phyloP scores from a whole-genome alignment of 2,888 invertebrate species.

The Drepana falcataria region DNA sequence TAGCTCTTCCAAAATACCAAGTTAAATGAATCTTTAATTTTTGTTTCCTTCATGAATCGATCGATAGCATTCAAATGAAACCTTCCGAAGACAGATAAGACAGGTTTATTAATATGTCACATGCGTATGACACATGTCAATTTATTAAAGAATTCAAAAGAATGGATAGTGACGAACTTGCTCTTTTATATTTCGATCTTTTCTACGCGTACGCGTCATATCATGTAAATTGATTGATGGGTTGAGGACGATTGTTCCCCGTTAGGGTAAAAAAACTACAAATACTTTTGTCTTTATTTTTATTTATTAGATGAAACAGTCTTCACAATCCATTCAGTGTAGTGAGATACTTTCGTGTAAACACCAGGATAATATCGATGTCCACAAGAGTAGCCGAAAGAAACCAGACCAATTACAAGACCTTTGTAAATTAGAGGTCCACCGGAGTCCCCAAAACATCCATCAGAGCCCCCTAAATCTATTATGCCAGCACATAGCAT shows the following conservation, averaged over 20 bases:
- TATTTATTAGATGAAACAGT: constrained; percentile 51
- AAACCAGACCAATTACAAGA: constrained; percentile 61
- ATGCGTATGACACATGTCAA: no score
- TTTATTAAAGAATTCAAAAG: no score
- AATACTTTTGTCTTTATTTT: constrained; percentile 7
- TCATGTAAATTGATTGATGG: no score
- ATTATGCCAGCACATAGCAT: constrained; percentile 66
- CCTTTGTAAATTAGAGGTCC: constrained; percentile 67
- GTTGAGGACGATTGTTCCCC: no score
- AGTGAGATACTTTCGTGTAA: constrained; percentile 64
- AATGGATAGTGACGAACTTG: no score
- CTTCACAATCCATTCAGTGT: constrained; percentile 62
- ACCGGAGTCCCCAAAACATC: constrained; percentile 68
- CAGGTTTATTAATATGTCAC: no score
- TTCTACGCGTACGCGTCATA: no score
- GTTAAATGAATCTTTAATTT: constrained; percentile 24
- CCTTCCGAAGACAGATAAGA: no score
- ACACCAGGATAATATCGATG: constrained; percentile 63
- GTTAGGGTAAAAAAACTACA: no score
- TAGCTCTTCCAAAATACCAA: constrained; percentile 18
- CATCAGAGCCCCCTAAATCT: constrained; percentile 59
- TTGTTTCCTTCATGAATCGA: not conserved
- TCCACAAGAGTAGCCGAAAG: constrained; percentile 67
- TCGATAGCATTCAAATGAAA: no score
- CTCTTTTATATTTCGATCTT: no score